Evolutionary conservation across 64 coral and sea anemone genomes (phyloP).

Genomic region (Dendrophyllia cribrosa): DNA sequence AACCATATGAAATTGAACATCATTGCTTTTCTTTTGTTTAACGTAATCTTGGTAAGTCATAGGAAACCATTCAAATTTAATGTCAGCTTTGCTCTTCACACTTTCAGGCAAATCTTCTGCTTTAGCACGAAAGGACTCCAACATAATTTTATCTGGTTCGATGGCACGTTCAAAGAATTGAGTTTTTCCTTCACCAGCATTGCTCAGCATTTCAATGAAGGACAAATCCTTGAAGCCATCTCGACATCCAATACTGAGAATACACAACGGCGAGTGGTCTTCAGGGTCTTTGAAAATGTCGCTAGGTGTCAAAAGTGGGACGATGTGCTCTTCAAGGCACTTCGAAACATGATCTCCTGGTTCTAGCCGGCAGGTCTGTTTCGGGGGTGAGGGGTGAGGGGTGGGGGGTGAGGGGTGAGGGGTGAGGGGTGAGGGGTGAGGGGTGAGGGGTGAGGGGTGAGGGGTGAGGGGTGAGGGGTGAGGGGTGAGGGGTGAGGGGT

Average conservation of each 20-base stretch:
- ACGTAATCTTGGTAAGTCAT: conserved; percentile 30
- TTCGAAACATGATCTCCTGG: neutral
- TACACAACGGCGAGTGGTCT: neutral
- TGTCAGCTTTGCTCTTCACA: neutral
- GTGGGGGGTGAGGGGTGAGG: too few species aligned
- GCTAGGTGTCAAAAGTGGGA: too few species aligned
- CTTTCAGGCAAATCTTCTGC: neutral
- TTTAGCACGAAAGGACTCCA: neutral
- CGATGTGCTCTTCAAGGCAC: neutral
- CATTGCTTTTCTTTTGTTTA: neutral
- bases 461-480: too few species aligned
- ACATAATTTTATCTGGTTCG: neutral
- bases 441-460: too few species aligned
- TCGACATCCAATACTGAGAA: conserved; percentile 21
- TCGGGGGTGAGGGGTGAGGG: too few species aligned
- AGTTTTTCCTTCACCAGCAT: neutral
- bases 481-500: too few species aligned
- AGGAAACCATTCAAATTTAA: neutral
- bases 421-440: too few species aligned
- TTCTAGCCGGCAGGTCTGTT: too few species aligned
- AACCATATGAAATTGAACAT: conserved; percentile 25
- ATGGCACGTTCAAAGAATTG: conserved; percentile 6
- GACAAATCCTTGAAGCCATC: neutral
- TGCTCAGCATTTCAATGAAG: conserved; percentile 6
- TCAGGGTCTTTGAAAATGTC: neutral